Evolutionary conservation across 2,888 invertebrate species (phyloP), one percentile per base, ranked within the genome.

Genomic region (Pachycephus smyrnensis): DNA sequence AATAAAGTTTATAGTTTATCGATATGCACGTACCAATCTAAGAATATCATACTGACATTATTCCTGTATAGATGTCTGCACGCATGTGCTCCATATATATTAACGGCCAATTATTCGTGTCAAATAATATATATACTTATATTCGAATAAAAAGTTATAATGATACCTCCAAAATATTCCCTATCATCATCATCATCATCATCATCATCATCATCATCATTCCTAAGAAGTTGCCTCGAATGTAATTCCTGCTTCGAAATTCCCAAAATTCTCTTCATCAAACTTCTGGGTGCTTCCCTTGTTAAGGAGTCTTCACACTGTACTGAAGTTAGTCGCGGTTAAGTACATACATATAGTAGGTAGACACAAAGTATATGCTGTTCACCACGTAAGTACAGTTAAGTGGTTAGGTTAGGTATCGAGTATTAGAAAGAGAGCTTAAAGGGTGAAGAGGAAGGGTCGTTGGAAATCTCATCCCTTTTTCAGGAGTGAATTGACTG

Each of bases 371-470:
- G 23, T 55, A 55, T 9, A 55, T 55, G 55, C 9, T 2, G 23
- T 23, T 55, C 23, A 55, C 9, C 40, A 15, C 15, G 4, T 23
- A 3, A 36, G 35, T 12, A 36, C 32, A n/a, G n/a, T 6, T 30
- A 36, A 73, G n/a, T 36, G 35, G 12, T 31, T 12, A 30, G 36
- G 15, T 73, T 12, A 33, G 15, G 68, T 33, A 75, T 40, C 23
- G 23, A 73, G 68, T 15, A 69, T 69, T 68, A 80, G 74, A 75
- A 79, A 73, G 69, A 76, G 77, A 68, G 80, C 78, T 4, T 40
- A 78, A 80, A 82, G 84, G 82, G 80, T 80, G 83, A 82, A 80
- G 77, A 76, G 6, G 15, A 55, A 9, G 23, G 55, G 55, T 55
- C 9, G 55, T 55, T 55, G 55, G 23, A 55, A 55, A 23, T 9